phyloP scores from a whole-genome alignment of 2,113 vertebrate genomes.

The Hypocryptadius cinnamomeus region DNA sequence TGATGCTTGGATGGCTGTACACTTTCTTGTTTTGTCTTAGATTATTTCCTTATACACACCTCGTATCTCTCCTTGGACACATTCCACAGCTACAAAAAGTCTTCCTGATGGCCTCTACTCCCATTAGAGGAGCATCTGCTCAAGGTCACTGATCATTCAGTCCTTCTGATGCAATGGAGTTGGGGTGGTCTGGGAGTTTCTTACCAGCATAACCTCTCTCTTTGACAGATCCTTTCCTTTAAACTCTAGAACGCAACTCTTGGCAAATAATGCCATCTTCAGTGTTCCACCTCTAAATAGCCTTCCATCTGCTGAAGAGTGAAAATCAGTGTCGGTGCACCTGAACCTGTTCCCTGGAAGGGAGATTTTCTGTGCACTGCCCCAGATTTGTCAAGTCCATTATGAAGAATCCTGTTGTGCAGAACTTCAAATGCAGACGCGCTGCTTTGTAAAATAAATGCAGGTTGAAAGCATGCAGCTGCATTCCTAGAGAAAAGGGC shows the following conservation, averaged over 20 bases:
- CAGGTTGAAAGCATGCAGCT: slow-evolving; percentile 23
- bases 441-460: slow-evolving; percentile 37
- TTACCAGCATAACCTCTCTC: not conserved
- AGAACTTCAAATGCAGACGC: not conserved
- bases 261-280: not conserved
- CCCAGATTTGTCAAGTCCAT: slow-evolving; percentile 65
- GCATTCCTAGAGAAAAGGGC: slow-evolving; percentile 47
- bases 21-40: not conserved
- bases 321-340: slow-evolving; percentile 15
- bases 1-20: not conserved
- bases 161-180: not conserved
- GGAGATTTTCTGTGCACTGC: slow-evolving; percentile 48
- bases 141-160: not conserved
- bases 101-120: not conserved
- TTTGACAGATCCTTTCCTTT: not conserved
- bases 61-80: not conserved
- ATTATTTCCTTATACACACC: not conserved
- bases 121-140: not conserved
- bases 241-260: not conserved
- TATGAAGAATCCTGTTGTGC: slow-evolving; percentile 38
- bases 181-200: not conserved
- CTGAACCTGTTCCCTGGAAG: slow-evolving; percentile 36
- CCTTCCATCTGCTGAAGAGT: slow-evolving; percentile 51
- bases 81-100: not conserved
- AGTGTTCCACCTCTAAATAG: slow-evolving; percentile 40